These are phyloP conservation scores for Platyscapa corneri DNA, from an alignment of 1,140 invertebrate genomes.

Conservation along the genomic window DNA sequence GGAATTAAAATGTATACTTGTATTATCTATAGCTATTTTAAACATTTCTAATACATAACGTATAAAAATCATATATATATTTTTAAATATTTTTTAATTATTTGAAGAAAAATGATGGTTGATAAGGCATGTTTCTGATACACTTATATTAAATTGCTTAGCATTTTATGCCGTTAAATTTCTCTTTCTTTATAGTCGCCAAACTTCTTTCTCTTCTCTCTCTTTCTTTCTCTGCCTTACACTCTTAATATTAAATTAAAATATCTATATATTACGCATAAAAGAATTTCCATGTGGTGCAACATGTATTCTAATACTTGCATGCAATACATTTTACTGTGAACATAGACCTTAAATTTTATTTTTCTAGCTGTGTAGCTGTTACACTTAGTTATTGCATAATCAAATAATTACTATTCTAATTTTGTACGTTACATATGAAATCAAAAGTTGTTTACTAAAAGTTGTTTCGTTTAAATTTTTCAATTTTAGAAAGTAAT, in stretches of 20 bases:
- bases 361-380: not conserved
- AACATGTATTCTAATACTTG: not conserved
- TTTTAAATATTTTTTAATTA: too few relatives aligned
- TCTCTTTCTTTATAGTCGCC: not conserved
- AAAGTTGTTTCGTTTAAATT: not conserved
- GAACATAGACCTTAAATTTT: not conserved
- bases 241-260: not conserved
- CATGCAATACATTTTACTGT: conserved; percentile 26
- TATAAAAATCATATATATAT: too few relatives aligned
- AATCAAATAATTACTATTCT: not conserved
- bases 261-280: not conserved
- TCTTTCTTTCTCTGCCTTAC: too few relatives aligned
- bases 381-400: not conserved
- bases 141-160: not conserved
- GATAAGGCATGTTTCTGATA: conserved; percentile 54
- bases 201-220: not conserved
- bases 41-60: too few relatives aligned
- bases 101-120: conserved; percentile 48
- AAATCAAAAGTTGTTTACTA: too few relatives aligned
- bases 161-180: not conserved
- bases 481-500: not conserved
- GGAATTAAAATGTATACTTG: too few relatives aligned
- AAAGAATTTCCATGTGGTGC: not conserved
- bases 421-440: not conserved
- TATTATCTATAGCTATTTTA: too few relatives aligned